A percentile compares a stretch with the other conserved stretches of the same genome.
These are phyloP conservation scores for Chlamydotis undulata DNA, from an alignment of 2,113 vertebrate species.

Conservation along the genomic window DNA sequence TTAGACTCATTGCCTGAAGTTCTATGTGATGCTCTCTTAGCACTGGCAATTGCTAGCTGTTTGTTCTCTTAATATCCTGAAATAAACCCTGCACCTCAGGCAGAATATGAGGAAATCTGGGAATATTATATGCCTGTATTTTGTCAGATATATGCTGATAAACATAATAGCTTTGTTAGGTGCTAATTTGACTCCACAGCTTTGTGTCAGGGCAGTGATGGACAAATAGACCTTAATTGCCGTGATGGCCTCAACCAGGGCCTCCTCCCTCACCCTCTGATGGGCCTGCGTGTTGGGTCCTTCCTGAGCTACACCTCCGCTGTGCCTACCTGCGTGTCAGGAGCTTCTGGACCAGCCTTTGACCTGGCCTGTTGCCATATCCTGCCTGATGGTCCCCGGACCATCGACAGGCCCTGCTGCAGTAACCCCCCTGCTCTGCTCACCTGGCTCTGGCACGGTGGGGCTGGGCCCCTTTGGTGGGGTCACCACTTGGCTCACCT, in stretches of 20 bases:
- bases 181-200: background rate
- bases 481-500: accelerated
- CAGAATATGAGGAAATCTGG: background rate
- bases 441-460: background rate
- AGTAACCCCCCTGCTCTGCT: background rate
- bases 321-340: background rate
- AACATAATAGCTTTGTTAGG: background rate
- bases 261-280: background rate
- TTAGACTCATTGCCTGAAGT: background rate
- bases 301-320: background rate
- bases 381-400: background rate
- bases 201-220: background rate
- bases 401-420: accelerated
- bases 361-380: background rate
- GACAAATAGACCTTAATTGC: background rate
- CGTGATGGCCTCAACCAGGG: background rate
- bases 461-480: accelerated
- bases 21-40: background rate
- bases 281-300: background rate
- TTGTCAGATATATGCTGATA: background rate
- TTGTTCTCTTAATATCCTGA: background rate
- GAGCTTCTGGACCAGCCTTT: background rate
- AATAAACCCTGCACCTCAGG: background rate
- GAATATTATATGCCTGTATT: background rate
- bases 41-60: background rate